Base-by-base conservation (phyloP, 2,888 invertebrate genomes). In the Oxyteleia sp. region DNA sequence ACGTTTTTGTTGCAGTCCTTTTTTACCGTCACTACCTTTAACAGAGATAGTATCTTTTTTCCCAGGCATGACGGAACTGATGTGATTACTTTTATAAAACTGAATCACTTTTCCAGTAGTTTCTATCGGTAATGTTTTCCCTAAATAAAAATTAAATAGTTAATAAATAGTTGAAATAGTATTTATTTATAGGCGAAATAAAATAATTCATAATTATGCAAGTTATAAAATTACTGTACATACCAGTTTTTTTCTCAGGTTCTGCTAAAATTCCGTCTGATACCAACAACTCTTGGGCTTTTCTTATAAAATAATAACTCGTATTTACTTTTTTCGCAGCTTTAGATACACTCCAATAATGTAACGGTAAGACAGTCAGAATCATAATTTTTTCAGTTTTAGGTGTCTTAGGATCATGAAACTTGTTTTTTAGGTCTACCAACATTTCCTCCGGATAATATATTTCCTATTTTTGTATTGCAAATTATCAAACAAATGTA, bases 331-430 rank as follows among this genome's bases (percentile, higher is more conserved):
- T n/a, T 45, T 45, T 45, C 15, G 15, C 15, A 13, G 45, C 15
- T 16, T 45, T 45, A 45, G 45, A 45, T n/a, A 15, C 15, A 15
- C 15, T 45, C 45, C 63, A 84, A 47, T 29, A 10, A 8, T 20
- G 41, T 59, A 57, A 43, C 15, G 51, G 69, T 53, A 32, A 41
- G 20, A 66, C 4, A 32, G 20, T 57, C 47, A 43, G 38, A 63
- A 61, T 29, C 41, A 45, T 59, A 43, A 63, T 10, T 57, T 26
- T 20, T 43, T 49, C 7, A 4, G 43, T 41, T 72, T 13, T 16
- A n/a, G 32, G 49, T 49, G 41, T 41, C 13, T 11, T 41, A 41
- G 41, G 41, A 13, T 41, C 41, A 41, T 41, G 41, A 41, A 41
- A 41, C 13, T 41, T 41, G 41, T 41, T 11, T 41, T 41, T 41